Evolutionary conservation across 2,797 vertebrate genomes (phyloP), one percentile per base, ranked within the genome.

Genomic region (Cryptoblepharus egeriae): DNA sequence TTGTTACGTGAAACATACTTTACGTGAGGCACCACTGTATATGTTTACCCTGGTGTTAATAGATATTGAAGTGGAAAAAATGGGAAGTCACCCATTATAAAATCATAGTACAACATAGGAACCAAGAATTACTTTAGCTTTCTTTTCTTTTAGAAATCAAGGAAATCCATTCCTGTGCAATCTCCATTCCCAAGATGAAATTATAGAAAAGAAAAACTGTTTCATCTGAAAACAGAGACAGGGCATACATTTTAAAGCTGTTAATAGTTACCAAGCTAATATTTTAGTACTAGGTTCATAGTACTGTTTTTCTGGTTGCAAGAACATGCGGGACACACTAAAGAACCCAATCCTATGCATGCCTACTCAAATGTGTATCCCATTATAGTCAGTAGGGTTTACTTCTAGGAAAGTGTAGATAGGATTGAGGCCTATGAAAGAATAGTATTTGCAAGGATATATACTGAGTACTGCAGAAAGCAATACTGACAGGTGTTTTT

Each of bases 201-300:
- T 71, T 74, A 49, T 0, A 2, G 63, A 69, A 37, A 24, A 22
- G 13, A 30, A 45, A 64, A 63, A 13, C 22, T 57, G 8, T 0
- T 9, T 0, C 1, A 16, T 8, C 9, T 1, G 42, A 42, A 65
- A 72, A 72, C 39, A 63, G 49, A 61, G 61, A 32, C 24, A 39
- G 15, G n/a, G 77, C 81, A 42, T 42, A 8, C 6, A 64, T 12
- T 1, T 4, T 0, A 55, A 5, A 0, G 0, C 32, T 3, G 15
- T 1, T 20, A 52, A 37, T 26, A 0, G 49, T 13, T 15, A 32
- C 60, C 16, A 77, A 24, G 42, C 4, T 63, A 72, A 77, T 16
- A 0, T 18, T 16, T 18, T 3, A 10, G 65, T 60, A 22, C 15
- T 26, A 65, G 45, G 13, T 1, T n/a, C 12, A 12, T 10, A 7